Evolutionary conservation across 2,113 vertebrate species (phyloP).

Genomic region (Suncus etruscus): DNA sequence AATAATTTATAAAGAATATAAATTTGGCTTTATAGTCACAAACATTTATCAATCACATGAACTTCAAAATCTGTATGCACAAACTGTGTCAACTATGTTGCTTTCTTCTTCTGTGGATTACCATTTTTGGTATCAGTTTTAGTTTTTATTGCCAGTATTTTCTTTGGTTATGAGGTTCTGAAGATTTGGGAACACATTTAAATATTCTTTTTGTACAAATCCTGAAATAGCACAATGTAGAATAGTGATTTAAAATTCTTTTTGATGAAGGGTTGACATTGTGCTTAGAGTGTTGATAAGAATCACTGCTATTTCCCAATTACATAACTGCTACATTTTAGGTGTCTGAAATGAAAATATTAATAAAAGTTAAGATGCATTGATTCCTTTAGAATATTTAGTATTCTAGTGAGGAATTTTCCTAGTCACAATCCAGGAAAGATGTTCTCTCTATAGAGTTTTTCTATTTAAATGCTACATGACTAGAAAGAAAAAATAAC

Average conservation of each 20-base stretch:
- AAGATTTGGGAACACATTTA: conserved; percentile 59
- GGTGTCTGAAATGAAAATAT: conserved; percentile 41
- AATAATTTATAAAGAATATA: not conserved
- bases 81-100: not conserved
- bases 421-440: conserved; percentile 22
- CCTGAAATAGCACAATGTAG: conserved; percentile 61
- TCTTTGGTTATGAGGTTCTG: conserved; percentile 48
- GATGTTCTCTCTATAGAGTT: not conserved
- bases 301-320: conserved; percentile 58
- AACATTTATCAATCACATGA: conserved; percentile 11
- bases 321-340: conserved; percentile 60
- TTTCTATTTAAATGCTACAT: conserved; percentile 30
- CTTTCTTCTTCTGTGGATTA: conserved; percentile 45
- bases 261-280: conserved; percentile 73
- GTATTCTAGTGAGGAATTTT: conserved; percentile 11
- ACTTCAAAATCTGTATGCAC: not conserved
- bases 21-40: not conserved
- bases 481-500: conserved; percentile 58
- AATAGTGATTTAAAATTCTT: conserved; percentile 74
- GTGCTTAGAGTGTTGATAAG: conserved; percentile 45
- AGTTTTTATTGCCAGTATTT: conserved; percentile 30
- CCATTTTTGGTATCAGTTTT: conserved; percentile 45
- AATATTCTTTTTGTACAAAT: conserved; percentile 76
- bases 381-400: not conserved
- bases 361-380: conserved; percentile 56